phyloP scores from a whole-genome alignment of 2,888 invertebrate species.

The Cryptus viduatorius region DNA sequence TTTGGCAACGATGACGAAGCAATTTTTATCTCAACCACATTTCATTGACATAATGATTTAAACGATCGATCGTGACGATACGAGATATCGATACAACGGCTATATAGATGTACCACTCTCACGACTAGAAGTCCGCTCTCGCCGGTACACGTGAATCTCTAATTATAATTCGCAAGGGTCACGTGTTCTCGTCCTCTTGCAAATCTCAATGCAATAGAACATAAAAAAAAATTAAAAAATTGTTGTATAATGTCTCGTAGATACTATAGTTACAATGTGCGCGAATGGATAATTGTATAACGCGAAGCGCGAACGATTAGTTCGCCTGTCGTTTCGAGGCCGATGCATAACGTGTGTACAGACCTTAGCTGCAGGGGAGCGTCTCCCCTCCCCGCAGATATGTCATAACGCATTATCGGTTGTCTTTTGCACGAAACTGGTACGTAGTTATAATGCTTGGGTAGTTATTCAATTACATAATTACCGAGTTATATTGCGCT shows the following conservation, averaged over 20 bases:
- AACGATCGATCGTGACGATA: neutral
- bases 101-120: neutral
- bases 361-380: neutral
- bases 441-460: slow-evolving; percentile 35
- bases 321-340: slow-evolving; percentile 60
- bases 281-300: slow-evolving; percentile 55
- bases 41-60: neutral
- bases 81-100: slow-evolving; percentile 1
- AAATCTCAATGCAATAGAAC: slow-evolving; percentile 6
- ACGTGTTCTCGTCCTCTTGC: slow-evolving; percentile 32
- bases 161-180: slow-evolving; percentile 46
- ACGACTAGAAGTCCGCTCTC: neutral
- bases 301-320: slow-evolving; percentile 56
- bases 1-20: neutral
- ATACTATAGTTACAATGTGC: slow-evolving; percentile 32
- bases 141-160: slow-evolving; percentile 44
- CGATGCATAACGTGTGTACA: slow-evolving; percentile 36
- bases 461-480: slow-evolving; percentile 9
- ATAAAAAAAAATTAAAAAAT: slow-evolving; percentile 1
- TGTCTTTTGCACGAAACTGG: slow-evolving; percentile 42
- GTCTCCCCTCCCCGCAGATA: slow-evolving; percentile 19
- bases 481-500: neutral
- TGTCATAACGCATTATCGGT: slow-evolving; percentile 60
- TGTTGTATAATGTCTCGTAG: slow-evolving; percentile 35
- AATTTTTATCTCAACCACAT: neutral